Base-by-base conservation (phyloP, 1,140 invertebrate genomes). In the Calycopis cecrops region DNA sequence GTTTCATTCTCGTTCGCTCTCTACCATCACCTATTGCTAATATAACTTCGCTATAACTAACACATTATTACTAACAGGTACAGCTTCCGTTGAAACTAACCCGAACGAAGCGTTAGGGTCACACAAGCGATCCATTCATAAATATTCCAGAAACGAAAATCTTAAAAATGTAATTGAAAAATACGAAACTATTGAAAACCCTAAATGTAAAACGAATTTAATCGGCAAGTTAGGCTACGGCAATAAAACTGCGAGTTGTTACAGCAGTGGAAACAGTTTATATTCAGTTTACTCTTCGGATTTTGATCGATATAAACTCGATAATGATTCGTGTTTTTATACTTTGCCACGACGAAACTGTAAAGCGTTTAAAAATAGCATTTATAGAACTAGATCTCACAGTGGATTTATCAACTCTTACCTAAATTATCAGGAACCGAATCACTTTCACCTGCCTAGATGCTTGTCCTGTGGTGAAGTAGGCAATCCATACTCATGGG, bases 381-480 rank as follows among this genome's bases (percentile, higher is more conserved):
- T 82, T 2, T 87, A 78, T 34, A 76, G 86, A 49, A 88, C 80
- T 0, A 65, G 71, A 9, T 87, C 84, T 3, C 79, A 87, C 21
- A 67, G 81, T 21, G 81, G 84, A n/a, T 88, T 86, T 44, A 59
- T 86, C 1, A 86, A 85, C 69, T 69, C 77, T 4, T 79, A 74
- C 48, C 63, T 85, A 0, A 78, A 69, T 53, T 67, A 88, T 49
- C 84, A 86, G 0, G 71, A 78, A 57, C 85, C 85, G 0, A 56
- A 33, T 0, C 86, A 88, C 60, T 88, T 73, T 56, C 87, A 88
- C 59, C 8, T 87, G 1, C 87, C 85, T 3, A 75, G 62, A 35
- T 80, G 71, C 58, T 60, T 63, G 3, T 76, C 75, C 16, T 83
- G 75, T 11, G 73, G 79, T 10, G 60, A 69, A 11, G 66, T 60